These are phyloP conservation scores for Eueremaeus valkanovi DNA, from an alignment of 2,888 invertebrate genomes.

Conservation along the genomic window DNA sequence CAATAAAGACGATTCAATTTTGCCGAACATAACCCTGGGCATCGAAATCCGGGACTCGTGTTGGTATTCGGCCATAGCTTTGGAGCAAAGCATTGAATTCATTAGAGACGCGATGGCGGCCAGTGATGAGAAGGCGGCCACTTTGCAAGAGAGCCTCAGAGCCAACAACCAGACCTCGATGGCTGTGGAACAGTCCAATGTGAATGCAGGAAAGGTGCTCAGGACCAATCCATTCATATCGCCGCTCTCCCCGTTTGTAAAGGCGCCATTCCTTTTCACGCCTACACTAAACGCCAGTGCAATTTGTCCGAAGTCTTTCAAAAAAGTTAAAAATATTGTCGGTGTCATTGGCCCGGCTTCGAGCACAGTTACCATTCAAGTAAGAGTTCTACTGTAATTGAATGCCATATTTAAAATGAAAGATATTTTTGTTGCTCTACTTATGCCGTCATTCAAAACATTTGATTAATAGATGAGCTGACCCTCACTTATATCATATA, in stretches of 20 bases:
- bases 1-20: constrained; percentile 60
- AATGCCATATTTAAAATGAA: neutral
- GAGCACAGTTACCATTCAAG: constrained; percentile 63
- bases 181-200: neutral
- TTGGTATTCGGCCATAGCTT: constrained; percentile 73
- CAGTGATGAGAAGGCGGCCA: constrained; percentile 43
- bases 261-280: constrained; percentile 24
- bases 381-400: neutral
- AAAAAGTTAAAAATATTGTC: constrained; percentile 55
- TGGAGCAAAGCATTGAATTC: constrained; percentile 71
- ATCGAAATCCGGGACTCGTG: constrained; percentile 73
- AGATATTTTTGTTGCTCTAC: neutral
- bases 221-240: constrained; percentile 19
- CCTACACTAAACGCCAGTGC: constrained; percentile 22
- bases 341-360: constrained; percentile 72
- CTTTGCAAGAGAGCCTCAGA: neutral
- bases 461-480: too few species aligned
- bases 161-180: neutral
- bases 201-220: too few species aligned
- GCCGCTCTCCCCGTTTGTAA: constrained; percentile 39
- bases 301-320: constrained; percentile 45
- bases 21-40: constrained; percentile 61
- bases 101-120: constrained; percentile 63
- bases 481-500: too few species aligned
- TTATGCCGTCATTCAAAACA: too few species aligned